Percentiles rank a stretch among this genome's conserved stretches.
Evolutionary conservation across 1,140 invertebrate species (phyloP).

Genomic region (Mycetomoellerius zeteki): DNA sequence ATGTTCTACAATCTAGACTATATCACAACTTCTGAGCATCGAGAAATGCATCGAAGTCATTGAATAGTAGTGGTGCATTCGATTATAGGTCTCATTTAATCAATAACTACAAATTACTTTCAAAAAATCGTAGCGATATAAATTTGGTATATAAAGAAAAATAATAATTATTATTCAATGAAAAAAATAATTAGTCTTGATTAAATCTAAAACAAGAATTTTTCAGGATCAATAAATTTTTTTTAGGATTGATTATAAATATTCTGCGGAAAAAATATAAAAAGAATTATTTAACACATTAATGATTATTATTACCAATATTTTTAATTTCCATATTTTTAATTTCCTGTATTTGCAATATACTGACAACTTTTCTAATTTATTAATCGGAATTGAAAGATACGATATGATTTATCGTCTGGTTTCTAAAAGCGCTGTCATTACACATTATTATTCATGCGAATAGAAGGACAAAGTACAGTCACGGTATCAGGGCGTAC

Average conservation of each 20-base stretch:
- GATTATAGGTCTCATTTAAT: not conserved
- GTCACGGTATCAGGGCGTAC: not conserved
- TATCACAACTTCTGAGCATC: conserved; percentile 33
- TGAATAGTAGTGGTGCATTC: not conserved
- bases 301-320: not conserved
- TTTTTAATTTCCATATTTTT: conserved; percentile 8
- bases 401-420: not conserved
- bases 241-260: not conserved
- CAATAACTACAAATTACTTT: not conserved
- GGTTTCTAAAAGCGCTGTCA: not conserved
- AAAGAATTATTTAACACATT: not conserved
- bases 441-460: not conserved
- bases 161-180: not conserved
- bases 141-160: not conserved
- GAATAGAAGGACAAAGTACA: not conserved
- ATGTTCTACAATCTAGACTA: conserved; percentile 5
- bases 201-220: not conserved
- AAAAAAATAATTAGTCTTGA: not conserved
- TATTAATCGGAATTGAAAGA: not conserved
- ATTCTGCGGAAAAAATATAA: not conserved
- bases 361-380: not conserved
- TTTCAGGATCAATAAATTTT: not conserved
- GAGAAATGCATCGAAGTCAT: conserved; percentile 24
- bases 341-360: not conserved
- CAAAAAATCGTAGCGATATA: not conserved